A percentile compares a stretch with the other conserved stretches of the same genome.
Evolutionary conservation across 2,797 vertebrate species (phyloP).

Genomic region (Passerculus sandwichensis): DNA sequence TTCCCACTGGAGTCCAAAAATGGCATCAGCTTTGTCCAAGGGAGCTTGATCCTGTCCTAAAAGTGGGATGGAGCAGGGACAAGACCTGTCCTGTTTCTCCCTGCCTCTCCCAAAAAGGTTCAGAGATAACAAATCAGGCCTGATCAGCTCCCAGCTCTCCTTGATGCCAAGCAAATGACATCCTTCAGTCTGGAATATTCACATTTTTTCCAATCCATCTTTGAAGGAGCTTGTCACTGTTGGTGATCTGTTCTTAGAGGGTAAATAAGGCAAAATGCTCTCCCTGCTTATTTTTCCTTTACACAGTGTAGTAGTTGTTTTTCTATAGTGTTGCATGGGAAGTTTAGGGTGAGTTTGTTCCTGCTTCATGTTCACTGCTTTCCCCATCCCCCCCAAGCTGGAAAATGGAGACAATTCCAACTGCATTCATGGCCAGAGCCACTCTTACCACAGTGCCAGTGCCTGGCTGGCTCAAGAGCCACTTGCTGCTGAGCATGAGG

Average conservation of each 20-base stretch:
- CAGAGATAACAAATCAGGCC: neutral
- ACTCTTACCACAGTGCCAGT: fast-evolving
- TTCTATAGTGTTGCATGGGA: neutral
- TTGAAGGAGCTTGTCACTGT: neutral
- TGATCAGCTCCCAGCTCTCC: neutral
- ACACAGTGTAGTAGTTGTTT: neutral
- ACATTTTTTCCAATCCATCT: neutral
- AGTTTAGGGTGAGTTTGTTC: neutral
- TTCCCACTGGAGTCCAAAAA: neutral
- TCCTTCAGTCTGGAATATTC: neutral
- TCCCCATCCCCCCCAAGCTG: neutral
- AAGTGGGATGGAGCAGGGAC: neutral
- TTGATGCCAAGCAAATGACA: neutral
- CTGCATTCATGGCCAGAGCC: neutral
- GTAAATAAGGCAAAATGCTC: fast-evolving
- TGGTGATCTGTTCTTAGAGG: neutral
- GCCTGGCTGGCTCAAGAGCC: neutral
- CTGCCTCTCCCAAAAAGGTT: neutral
- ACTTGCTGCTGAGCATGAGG: neutral
- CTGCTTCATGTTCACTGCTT: fast-evolving
- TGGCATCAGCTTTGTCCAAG: neutral
- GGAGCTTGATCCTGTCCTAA: neutral
- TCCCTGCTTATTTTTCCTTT: neutral
- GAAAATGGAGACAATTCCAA: neutral
- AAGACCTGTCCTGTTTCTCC: neutral